Evolutionary conservation across 2,888 invertebrate species (phyloP), one percentile per base, ranked within the genome.

Genomic region (Dryobota labecula): DNA sequence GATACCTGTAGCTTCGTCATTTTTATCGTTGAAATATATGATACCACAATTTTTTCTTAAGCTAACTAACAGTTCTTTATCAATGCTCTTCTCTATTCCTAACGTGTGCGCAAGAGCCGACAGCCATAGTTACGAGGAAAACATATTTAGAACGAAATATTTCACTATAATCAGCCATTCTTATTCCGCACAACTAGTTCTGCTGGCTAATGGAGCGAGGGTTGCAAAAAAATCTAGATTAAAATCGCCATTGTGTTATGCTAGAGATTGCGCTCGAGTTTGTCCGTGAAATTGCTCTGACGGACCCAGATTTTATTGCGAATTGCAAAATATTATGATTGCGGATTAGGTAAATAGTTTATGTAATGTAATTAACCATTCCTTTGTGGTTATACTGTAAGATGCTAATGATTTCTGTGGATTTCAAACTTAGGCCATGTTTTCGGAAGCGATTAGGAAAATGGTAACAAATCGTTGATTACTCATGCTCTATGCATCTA

Each of bases 101-200:
- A 18, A n/a, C 65, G 64, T 73, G 70, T 70, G 53, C 53, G 43
- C 33, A 33, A 63, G 24, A 51, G 51, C 41, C 18, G 43, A n/a
- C 51, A 64, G 56, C 62, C 33, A 58, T 71, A 33, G 20, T 41
- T 57, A 70, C 73, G 56, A 62, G 41, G 27, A 45, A 72, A 65
- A 70, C 70, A 71, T 68, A 75, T 70, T 64, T 61, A 73, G 49
- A 80, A 63, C 66, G 24, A 72, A 69, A 80, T 78, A 66, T 77
- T 75, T 76, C n/a, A 68, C 51, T 70, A 63, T 78, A 84, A 81
- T 73, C 54, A 30, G 54, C 57, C 63, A 68, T 78, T 71, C 64
- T 75, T 73, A 84, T 84, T 84, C 84, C 43, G 51, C 68, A 45
- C 71, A 75, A 74, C 83, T 60, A 57, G 73, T 73, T 76, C 53